Percentiles rank a stretch among this genome's conserved stretches.
These are phyloP conservation scores for Phasia obesa DNA, from an alignment of 2,888 invertebrate species.

Conservation along the genomic window DNA sequence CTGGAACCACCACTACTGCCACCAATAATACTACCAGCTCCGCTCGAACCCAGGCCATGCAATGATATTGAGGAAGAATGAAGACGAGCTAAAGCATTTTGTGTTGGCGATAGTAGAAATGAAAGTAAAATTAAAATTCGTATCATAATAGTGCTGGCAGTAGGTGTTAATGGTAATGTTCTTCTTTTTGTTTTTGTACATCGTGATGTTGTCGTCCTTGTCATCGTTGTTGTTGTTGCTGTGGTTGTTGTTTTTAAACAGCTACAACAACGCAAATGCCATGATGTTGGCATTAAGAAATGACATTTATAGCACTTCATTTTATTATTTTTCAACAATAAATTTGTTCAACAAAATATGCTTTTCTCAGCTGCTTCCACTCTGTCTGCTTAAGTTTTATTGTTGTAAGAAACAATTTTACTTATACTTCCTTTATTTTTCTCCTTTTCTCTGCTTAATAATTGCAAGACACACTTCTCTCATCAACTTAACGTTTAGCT, in stretches of 20 bases:
- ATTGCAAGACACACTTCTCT: slow-evolving; percentile 55
- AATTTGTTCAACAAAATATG: slow-evolving; percentile 51
- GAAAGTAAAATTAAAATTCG: slow-evolving; percentile 78
- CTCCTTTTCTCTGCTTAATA: slow-evolving; percentile 36
- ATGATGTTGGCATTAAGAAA: slow-evolving; percentile 81
- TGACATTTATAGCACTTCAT: slow-evolving; percentile 82
- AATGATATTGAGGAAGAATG: slow-evolving; percentile 75
- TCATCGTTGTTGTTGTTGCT: not conserved
- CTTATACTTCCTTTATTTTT: slow-evolving; percentile 10
- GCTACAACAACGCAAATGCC: slow-evolving; percentile 73
- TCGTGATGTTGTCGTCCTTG: not conserved
- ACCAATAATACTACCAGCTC: slow-evolving; percentile 60
- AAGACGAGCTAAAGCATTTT: slow-evolving; percentile 77
- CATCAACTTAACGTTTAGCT: slow-evolving; percentile 48
- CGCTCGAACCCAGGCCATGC: slow-evolving; percentile 69
- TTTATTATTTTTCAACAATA: slow-evolving; percentile 71
- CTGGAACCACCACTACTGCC: slow-evolving; percentile 65
- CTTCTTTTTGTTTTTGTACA: slow-evolving; percentile 33
- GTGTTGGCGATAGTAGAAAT: slow-evolving; percentile 71
- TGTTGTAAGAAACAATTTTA: slow-evolving; percentile 30
- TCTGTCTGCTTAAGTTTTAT: not conserved
- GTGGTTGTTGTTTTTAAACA: slow-evolving; percentile 20
- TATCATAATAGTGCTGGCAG: slow-evolving; percentile 38
- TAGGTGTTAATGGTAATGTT: slow-evolving; percentile 46
- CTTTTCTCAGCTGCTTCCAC: slow-evolving; percentile 34